Percentiles rank a stretch among this genome's conserved stretches.
Evolutionary conservation across 1,140 invertebrate genomes (phyloP).

Genomic region (Coptotermes formosanus): DNA sequence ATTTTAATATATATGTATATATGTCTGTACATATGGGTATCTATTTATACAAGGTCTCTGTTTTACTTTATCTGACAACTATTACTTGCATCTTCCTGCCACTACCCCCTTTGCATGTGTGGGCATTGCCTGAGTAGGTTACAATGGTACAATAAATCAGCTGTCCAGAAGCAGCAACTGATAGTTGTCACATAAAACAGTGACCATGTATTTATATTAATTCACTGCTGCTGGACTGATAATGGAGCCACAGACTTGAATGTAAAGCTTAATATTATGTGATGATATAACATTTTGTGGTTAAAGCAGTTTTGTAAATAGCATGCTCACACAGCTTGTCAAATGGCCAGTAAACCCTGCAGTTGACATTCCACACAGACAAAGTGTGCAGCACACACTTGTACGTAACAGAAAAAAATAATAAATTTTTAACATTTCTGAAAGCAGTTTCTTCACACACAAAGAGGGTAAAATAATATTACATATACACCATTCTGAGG

Average conservation of each 20-base stretch:
- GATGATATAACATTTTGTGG: conserved; percentile 25
- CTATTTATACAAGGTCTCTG: no score
- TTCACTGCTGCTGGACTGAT: background rate
- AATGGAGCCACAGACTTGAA: conserved; percentile 21
- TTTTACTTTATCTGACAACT: no score
- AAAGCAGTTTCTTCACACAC: background rate
- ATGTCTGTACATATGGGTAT: no score
- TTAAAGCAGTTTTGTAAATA: conserved; percentile 25
- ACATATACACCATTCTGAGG: background rate
- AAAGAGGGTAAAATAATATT: background rate
- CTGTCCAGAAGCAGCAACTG: no score
- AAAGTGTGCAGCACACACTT: conserved; percentile 18
- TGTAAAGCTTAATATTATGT: conserved; percentile 25
- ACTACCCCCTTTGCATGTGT: no score
- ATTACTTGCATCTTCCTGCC: no score
- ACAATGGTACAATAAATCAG: no score
- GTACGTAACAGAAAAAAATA: conserved; percentile 5
- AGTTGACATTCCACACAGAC: conserved; percentile 23
- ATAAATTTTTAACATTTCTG: background rate
- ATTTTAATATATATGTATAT: background rate
- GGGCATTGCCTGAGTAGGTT: no score
- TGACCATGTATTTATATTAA: background rate
- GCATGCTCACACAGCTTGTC: conserved; percentile 22
- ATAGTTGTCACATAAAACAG: no score
- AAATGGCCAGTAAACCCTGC: conserved; percentile 16